A percentile compares a stretch with the other conserved stretches of the same genome.
Evolutionary conservation across 2,113 vertebrate genomes (phyloP).

Genomic region (Passer domesticus): DNA sequence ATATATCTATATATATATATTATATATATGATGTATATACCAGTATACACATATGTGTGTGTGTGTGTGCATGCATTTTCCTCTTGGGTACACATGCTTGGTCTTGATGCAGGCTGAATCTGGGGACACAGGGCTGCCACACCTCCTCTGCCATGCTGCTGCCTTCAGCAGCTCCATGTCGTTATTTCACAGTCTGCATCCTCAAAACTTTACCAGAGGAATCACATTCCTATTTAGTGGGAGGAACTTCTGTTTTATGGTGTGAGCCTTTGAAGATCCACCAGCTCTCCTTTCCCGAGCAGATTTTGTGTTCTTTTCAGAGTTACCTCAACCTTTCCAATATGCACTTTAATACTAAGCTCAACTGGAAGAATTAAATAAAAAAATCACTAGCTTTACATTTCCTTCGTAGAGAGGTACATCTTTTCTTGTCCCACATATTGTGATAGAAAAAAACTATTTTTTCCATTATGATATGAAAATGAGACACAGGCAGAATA

Average conservation of each 20-base stretch:
- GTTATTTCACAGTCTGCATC: neutral
- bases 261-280: neutral
- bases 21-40: too few species aligned
- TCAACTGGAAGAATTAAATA: neutral
- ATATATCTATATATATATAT: too few species aligned
- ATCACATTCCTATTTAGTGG: neutral
- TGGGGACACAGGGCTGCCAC: neutral
- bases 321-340: neutral
- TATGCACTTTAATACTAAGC: neutral
- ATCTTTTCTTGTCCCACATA: neutral
- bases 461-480: neutral
- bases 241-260: neutral
- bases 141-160: neutral
- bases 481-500: neutral
- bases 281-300: neutral
- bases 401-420: neutral
- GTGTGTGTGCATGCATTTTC: fast-evolving
- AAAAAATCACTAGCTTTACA: neutral
- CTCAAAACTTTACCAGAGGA: neutral
- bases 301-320: neutral
- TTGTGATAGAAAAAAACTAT: neutral
- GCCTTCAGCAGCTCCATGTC: neutral
- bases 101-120: neutral
- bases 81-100: neutral
- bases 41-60: fast-evolving